These are phyloP conservation scores for Dendrolimus kikuchii DNA, from an alignment of 1,140 invertebrate genomes.

Conservation along the genomic window DNA sequence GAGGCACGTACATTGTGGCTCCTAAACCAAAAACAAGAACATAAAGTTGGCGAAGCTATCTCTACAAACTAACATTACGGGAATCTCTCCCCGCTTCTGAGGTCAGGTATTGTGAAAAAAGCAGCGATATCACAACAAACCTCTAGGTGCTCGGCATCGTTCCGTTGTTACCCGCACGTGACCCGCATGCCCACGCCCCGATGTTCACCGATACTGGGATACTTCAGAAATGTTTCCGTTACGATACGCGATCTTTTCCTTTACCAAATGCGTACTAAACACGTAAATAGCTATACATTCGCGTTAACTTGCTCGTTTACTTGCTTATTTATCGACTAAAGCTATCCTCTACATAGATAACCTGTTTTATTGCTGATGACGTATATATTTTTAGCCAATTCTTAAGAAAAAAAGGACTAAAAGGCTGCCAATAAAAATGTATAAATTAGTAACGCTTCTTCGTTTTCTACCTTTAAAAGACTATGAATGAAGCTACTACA, in stretches of 20 bases:
- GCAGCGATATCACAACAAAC: conserved; percentile 60
- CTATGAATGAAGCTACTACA: too few relatives aligned
- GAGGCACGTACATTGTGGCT: conserved; percentile 22
- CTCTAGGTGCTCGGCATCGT: conserved; percentile 46
- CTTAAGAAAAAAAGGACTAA: too few relatives aligned
- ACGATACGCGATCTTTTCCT: conserved; percentile 55
- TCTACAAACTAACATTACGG: conserved; percentile 31
- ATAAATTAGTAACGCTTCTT: too few relatives aligned
- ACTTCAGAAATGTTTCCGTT: conserved; percentile 63
- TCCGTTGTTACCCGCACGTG: conserved; percentile 55
- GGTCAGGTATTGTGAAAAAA: conserved; percentile 61
- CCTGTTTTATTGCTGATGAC: conserved; percentile 11
- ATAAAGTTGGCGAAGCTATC: conserved; percentile 34
- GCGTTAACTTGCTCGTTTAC: conserved; percentile 43
- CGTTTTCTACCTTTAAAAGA: too few relatives aligned
- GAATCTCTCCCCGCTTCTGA: conserved; percentile 39
- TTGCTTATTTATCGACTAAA: conserved; percentile 30
- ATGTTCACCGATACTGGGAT: conserved; percentile 57
- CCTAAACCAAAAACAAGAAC: conserved; percentile 32
- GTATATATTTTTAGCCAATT: too few relatives aligned
- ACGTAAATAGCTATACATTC: conserved; percentile 57
- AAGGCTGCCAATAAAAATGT: too few relatives aligned
- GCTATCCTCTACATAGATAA: conserved; percentile 12
- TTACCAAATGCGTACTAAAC: conserved; percentile 48
- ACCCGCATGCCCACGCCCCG: conserved; percentile 45